A percentile compares a stretch with the other conserved stretches of the same genome.
phyloP scores from a whole-genome alignment of 2,113 vertebrate genomes.

The Takifugu bimaculatus region DNA sequence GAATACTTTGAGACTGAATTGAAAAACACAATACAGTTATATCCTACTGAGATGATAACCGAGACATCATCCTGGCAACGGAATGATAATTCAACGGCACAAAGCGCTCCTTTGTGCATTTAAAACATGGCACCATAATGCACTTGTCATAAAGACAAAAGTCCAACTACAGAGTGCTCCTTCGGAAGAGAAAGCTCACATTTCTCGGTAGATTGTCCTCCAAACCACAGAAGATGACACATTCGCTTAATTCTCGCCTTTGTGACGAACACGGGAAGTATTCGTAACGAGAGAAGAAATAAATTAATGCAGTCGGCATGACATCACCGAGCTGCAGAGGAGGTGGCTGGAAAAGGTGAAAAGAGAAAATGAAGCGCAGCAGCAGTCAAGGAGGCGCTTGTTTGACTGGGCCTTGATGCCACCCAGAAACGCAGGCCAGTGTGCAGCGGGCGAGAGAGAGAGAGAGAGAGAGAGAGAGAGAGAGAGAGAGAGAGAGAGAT shows the following conservation, averaged over 20 bases:
- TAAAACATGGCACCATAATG: slow-evolving; percentile 50
- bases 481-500: slow-evolving; percentile 47
- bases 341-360: slow-evolving; percentile 32
- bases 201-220: slow-evolving; percentile 33
- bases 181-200: slow-evolving; percentile 36
- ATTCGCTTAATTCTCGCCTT: slow-evolving; percentile 37
- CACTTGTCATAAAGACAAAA: slow-evolving; percentile 65
- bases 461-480: slow-evolving; percentile 50
- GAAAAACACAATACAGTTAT: slow-evolving; percentile 34
- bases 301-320: not conserved
- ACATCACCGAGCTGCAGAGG: not conserved
- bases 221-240: slow-evolving; percentile 43
- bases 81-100: slow-evolving; percentile 53
- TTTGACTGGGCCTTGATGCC: slow-evolving; percentile 56
- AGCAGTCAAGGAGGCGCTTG: slow-evolving; percentile 28
- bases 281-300: not conserved
- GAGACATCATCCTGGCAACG: slow-evolving; percentile 41
- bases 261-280: slow-evolving; percentile 25
- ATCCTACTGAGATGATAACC: slow-evolving; percentile 57
- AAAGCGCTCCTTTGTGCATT: slow-evolving; percentile 56
- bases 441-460: slow-evolving; percentile 50
- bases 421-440: slow-evolving; percentile 61
- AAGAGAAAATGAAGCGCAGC: slow-evolving; percentile 26
- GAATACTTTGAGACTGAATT: slow-evolving; percentile 18
- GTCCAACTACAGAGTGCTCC: slow-evolving; percentile 20